These are phyloP conservation scores for Melanogrammus aeglefinus DNA, from an alignment of 2,797 vertebrate genomes.

Conservation along the genomic window DNA sequence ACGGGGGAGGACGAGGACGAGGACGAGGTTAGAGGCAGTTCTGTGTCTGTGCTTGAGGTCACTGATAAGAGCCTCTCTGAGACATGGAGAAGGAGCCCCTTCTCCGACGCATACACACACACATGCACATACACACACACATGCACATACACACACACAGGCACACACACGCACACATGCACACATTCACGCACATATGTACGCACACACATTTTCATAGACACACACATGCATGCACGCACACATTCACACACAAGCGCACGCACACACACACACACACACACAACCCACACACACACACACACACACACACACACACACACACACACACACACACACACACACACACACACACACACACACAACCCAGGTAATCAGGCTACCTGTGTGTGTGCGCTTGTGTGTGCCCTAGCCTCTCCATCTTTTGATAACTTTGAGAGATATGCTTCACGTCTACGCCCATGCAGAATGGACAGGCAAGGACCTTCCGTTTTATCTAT, in stretches of 20 bases:
- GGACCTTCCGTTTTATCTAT: background rate
- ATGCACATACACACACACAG: background rate
- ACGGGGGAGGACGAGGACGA: slow-evolving; percentile 46
- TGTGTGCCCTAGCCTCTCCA: background rate
- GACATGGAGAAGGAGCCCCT: slow-evolving; percentile 42
- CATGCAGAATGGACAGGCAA: slow-evolving; percentile 26
- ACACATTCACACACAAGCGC: slow-evolving; percentile 1
- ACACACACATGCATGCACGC: slow-evolving; percentile 15
- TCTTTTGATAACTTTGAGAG: slow-evolving; percentile 49
- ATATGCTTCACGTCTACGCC: slow-evolving; percentile 31
- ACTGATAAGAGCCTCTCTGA: slow-evolving; percentile 63
- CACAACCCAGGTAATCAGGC: background rate
- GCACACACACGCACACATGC: slow-evolving; percentile 10
- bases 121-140: slow-evolving; percentile 8
- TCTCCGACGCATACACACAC: slow-evolving; percentile 5
- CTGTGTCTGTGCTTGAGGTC: slow-evolving; percentile 56
- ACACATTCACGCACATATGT: slow-evolving; percentile 19
- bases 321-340: background rate
- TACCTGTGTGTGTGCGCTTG: slow-evolving; percentile 9
- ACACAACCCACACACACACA: slow-evolving; percentile 6
- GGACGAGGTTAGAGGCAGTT: slow-evolving; percentile 59
- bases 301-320: slow-evolving; percentile 1
- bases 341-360: too few species aligned
- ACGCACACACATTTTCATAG: background rate
- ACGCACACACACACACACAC: background rate